These are phyloP conservation scores for Rhingia rostrata DNA, from an alignment of 2,888 invertebrate species.

Conservation along the genomic window DNA sequence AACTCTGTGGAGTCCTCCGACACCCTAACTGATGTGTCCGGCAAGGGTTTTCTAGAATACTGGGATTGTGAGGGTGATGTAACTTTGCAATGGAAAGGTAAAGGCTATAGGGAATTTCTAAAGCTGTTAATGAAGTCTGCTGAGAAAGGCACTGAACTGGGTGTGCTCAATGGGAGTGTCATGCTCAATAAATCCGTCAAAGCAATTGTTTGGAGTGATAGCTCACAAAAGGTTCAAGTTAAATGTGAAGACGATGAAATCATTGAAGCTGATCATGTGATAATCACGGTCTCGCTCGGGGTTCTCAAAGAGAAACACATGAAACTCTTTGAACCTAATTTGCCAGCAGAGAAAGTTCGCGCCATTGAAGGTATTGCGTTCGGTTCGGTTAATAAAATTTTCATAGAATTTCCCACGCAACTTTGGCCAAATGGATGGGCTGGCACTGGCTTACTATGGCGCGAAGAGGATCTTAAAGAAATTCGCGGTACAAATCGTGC, in stretches of 20 bases:
- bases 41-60: slow-evolving; percentile 86
- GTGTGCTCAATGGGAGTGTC: slow-evolving; percentile 81
- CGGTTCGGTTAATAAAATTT: slow-evolving; percentile 87
- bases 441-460: slow-evolving; percentile 86
- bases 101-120: slow-evolving; percentile 88
- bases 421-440: slow-evolving; percentile 85
- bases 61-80: slow-evolving; percentile 89
- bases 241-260: slow-evolving; percentile 80
- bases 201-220: slow-evolving; percentile 80
- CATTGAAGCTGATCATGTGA: slow-evolving; percentile 85
- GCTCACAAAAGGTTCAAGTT: slow-evolving; percentile 77
- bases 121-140: slow-evolving; percentile 85
- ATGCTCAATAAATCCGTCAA: slow-evolving; percentile 78
- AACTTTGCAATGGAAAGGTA: slow-evolving; percentile 89
- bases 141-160: slow-evolving; percentile 76
- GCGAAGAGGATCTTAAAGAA: slow-evolving; percentile 83
- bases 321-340: slow-evolving; percentile 83
- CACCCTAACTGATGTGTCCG: slow-evolving; percentile 87
- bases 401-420: slow-evolving; percentile 84
- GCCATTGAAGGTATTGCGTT: slow-evolving; percentile 85
- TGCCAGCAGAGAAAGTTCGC: slow-evolving; percentile 83
- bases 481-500: slow-evolving; percentile 80
- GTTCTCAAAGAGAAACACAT: slow-evolving; percentile 84
- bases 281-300: slow-evolving; percentile 86
- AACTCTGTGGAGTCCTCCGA: slow-evolving; percentile 86